Base-by-base conservation (phyloP, 2,797 vertebrate genomes). In the Nannoperca australis region DNA sequence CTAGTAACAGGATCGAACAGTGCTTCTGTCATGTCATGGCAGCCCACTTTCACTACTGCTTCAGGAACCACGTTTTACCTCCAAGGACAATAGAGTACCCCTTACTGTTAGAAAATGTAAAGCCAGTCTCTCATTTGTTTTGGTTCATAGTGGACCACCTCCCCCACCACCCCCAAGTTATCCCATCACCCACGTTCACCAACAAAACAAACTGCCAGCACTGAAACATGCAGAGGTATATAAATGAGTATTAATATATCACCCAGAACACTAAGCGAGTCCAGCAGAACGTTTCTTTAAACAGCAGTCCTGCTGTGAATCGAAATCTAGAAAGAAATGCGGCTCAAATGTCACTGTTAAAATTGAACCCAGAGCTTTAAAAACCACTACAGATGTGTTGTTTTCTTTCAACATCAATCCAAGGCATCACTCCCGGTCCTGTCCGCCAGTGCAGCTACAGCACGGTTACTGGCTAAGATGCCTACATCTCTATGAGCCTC, bases 221-320 rank as follows among this genome's bases (percentile, higher is more conserved):
- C 45, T 59, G 40, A 60, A 68, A 74, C 72, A 75, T 68, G 67
- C 79, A 73, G 50, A 78, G 45, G 63, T 51, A 66, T 55, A 68
- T 62, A 70, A 86, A 73, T 69, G 70, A 73, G 30, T 8, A 22
- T 22, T 6, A n/a, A 51, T 42, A 42, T 42, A 30, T 65, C 14
- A 17, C 54, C 61, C 24, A 22, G 76, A 67, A 72, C 55, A 74
- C 44, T n/a, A 18, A 56, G 34, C 30, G 42, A 59, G n/a, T 67
- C 55, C 58, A 60, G 36, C 62, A 69, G 54, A 79, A n/a, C 1
- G 32, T 53, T 30, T 27, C 30, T 60, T 67, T 47, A 18, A 55
- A 30, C 24, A 45, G 71, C 34, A 54, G 32, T 47, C 42, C 36
- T 56, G 42, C 2, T 18, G 64, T 66, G 22, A 54, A 30, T n/a